These are phyloP conservation scores for Margaritifera margaritifera DNA, from an alignment of 2,888 invertebrate genomes.

Conservation along the genomic window DNA sequence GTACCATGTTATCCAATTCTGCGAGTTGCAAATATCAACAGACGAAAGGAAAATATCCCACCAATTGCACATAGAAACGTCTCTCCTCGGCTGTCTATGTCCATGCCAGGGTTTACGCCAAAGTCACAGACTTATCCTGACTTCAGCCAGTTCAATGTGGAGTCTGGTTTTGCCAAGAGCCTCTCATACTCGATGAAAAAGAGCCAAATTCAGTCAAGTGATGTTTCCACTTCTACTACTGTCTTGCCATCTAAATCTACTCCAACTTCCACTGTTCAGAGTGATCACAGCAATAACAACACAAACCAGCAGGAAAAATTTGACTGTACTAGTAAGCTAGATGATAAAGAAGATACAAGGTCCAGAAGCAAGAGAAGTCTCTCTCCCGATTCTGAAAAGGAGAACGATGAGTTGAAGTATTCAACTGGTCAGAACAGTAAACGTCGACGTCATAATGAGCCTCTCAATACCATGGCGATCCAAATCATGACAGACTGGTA, in stretches of 20 bases:
- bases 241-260: too few relatives aligned
- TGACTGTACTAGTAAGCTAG: too few relatives aligned
- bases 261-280: too few relatives aligned
- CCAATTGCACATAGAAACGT: conserved; percentile 6
- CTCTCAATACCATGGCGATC: conserved; percentile 56
- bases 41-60: conserved; percentile 3
- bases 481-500: conserved; percentile 65
- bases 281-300: too few relatives aligned
- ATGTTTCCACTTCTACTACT: conserved; percentile 16
- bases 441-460: conserved; percentile 58
- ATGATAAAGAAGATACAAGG: too few relatives aligned
- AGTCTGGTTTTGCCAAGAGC: too few relatives aligned
- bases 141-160: too few relatives aligned
- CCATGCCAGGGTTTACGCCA: conserved; percentile 12
- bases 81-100: conserved; percentile 1
- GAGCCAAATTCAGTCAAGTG: conserved; percentile 24
- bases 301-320: too few relatives aligned
- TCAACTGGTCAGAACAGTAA: conserved; percentile 13
- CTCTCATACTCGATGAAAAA: neutral
- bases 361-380: too few relatives aligned
- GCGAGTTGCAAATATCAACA: conserved; percentile 5
- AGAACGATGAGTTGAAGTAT: too few relatives aligned
- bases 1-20: conserved; percentile 9
- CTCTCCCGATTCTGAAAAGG: too few relatives aligned
- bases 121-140: neutral